These are phyloP conservation scores for Plectus sambesii DNA, from an alignment of 1,140 invertebrate genomes.

Conservation along the genomic window DNA sequence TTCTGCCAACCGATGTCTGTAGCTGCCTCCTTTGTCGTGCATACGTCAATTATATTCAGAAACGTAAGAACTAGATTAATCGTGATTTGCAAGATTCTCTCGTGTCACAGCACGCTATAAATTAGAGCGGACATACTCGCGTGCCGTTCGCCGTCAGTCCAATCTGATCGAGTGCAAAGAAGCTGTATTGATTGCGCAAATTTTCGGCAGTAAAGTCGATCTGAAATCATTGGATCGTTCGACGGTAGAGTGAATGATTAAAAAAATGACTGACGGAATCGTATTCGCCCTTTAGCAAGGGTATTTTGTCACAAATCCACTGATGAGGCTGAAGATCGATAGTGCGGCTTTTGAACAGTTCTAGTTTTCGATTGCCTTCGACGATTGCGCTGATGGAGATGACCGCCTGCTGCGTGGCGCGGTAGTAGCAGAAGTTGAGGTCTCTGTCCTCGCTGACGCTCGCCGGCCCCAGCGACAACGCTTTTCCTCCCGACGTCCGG, in stretches of 20 bases:
- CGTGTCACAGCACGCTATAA: too few species aligned
- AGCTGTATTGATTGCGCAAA: slow-evolving; percentile 23
- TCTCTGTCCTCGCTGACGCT: too few species aligned
- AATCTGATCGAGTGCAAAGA: slow-evolving; percentile 23
- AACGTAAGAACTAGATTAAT: too few species aligned
- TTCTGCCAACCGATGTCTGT: too few species aligned
- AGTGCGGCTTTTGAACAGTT: not conserved
- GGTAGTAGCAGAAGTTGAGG: slow-evolving; percentile 30
- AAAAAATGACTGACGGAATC: slow-evolving; percentile 19
- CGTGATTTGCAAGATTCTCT: too few species aligned
- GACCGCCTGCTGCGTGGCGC: slow-evolving; percentile 8
- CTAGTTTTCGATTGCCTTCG: slow-evolving; percentile 6
- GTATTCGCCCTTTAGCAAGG: slow-evolving; percentile 21
- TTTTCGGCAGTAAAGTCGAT: slow-evolving; percentile 22
- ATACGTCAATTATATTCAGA: too few species aligned
- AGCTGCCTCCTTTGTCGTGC: too few species aligned
- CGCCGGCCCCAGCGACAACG: too few species aligned
- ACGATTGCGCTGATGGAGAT: slow-evolving; percentile 17
- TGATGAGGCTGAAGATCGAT: not conserved
- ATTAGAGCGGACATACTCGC: too few species aligned
- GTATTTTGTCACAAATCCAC: slow-evolving; percentile 25
- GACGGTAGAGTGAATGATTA: not conserved
- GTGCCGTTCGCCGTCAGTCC: too few species aligned
- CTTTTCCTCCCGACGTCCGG: too few species aligned
- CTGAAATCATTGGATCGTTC: slow-evolving; percentile 11